A percentile compares a stretch with the other conserved stretches of the same genome.
Conservation (phyloP, 2,113 vertebrate species). For the Microcebus ravelobensis region DNA sequence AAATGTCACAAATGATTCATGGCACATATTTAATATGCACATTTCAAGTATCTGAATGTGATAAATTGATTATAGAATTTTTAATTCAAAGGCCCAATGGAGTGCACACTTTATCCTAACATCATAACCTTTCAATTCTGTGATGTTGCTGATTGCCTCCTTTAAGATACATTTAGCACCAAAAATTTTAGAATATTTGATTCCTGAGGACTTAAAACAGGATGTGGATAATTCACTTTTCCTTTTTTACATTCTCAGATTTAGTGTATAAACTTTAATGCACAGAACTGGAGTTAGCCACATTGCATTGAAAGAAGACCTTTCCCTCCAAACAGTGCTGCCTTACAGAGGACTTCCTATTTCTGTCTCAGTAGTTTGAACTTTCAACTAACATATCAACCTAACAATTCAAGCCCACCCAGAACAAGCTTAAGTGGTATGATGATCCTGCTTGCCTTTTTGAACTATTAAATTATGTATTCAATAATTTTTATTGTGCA, state of each 20-base stretch:
- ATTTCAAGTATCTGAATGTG: conserved; percentile 39
- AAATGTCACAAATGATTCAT: conserved; percentile 46
- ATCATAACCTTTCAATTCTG: neutral
- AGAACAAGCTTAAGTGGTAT: neutral
- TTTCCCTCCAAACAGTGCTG: neutral
- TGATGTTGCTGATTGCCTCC: conserved; percentile 3
- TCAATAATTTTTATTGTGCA: neutral
- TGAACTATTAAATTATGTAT: neutral
- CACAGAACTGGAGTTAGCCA: neutral
- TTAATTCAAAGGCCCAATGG: conserved; percentile 27
- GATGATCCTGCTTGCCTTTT: neutral
- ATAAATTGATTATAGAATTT: conserved; percentile 40
- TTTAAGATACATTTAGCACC: neutral
- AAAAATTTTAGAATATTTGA: neutral
- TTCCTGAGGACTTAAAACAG: conserved; percentile 6
- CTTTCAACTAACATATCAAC: neutral
- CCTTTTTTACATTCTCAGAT: neutral
- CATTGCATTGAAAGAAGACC: neutral
- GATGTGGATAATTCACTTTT: neutral
- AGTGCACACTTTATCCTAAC: conserved; percentile 19
- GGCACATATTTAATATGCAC: neutral
- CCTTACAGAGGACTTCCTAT: neutral
- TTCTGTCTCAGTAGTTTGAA: neutral
- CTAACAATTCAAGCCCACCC: neutral
- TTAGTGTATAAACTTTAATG: neutral